These are phyloP conservation scores for Casuarius casuarius DNA, from an alignment of 2,113 vertebrate species.

Conservation along the genomic window DNA sequence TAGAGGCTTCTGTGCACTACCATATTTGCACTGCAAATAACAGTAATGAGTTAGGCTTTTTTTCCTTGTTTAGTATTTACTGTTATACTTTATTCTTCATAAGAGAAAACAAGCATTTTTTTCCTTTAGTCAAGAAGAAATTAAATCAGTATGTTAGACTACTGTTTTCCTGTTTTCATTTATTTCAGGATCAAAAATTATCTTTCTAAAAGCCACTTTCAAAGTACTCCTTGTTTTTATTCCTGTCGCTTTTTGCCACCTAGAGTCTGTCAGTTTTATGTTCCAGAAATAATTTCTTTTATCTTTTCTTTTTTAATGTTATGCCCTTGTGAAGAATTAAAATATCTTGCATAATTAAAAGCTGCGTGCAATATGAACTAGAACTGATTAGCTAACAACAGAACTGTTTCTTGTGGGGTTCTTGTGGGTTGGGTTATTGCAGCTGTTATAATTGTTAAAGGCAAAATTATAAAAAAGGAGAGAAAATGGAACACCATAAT, in stretches of 20 bases:
- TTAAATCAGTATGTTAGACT: not conserved
- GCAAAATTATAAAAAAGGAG: not conserved
- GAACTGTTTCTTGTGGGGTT: not conserved
- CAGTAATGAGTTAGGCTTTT: not conserved
- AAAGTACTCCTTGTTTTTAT: not conserved
- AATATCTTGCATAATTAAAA: slow-evolving; percentile 30
- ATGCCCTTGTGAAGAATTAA: slow-evolving; percentile 32
- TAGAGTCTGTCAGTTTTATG: not conserved
- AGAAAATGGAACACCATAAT: not conserved
- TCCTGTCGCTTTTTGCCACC: not conserved
- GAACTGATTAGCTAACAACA: slow-evolving; percentile 14
- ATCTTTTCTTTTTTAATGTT: not conserved
- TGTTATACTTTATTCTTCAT: not conserved
- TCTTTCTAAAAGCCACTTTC: not conserved
- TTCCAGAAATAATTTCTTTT: slow-evolving; percentile 22
- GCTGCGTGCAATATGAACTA: not conserved
- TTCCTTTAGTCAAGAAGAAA: not conserved
- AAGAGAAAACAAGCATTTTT: not conserved
- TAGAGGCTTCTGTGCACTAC: not conserved
- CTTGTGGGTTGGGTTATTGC: slow-evolving; percentile 7
- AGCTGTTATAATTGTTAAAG: slow-evolving; percentile 45
- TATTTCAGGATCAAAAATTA: not conserved
- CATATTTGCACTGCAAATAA: not conserved
- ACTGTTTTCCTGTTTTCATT: not conserved
- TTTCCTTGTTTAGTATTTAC: not conserved